Conservation (phyloP, 2,797 vertebrate species). For the Apogon talboti region DNA sequence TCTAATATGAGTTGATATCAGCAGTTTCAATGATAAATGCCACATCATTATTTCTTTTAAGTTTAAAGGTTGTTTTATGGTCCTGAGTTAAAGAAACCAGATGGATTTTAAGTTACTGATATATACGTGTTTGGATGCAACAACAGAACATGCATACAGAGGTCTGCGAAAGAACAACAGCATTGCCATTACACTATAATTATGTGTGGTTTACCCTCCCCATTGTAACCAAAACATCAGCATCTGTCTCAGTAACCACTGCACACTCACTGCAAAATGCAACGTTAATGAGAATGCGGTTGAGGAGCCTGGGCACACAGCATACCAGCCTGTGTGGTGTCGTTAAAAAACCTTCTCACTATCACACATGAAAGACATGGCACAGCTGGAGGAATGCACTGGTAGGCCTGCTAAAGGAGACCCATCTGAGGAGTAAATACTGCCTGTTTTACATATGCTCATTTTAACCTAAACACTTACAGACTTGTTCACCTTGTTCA, state of each 20-base stretch:
- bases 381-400: conserved; percentile 55
- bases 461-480: conserved; percentile 3
- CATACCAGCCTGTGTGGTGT: conserved; percentile 57
- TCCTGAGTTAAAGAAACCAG: too few species aligned
- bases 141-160: conserved; percentile 15
- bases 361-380: conserved; percentile 58
- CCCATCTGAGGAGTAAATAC: conserved; percentile 14
- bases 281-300: conserved; percentile 65
- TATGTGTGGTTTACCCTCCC: conserved; percentile 52
- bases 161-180: conserved; percentile 36
- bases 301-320: conserved; percentile 37
- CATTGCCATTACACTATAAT: conserved; percentile 52
- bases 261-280: conserved; percentile 63
- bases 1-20: too few species aligned
- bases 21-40: too few species aligned
- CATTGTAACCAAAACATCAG: conserved; percentile 55
- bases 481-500: neutral
- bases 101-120: too few species aligned
- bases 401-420: conserved; percentile 34
- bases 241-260: conserved; percentile 50
- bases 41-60: too few species aligned
- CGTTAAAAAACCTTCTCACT: conserved; percentile 51
- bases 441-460: conserved; percentile 37
- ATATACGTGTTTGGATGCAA: conserved; percentile 20
- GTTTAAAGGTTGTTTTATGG: too few species aligned